These are phyloP conservation scores for Antigone vipio DNA, from an alignment of 2,113 vertebrate genomes.

Conservation along the genomic window DNA sequence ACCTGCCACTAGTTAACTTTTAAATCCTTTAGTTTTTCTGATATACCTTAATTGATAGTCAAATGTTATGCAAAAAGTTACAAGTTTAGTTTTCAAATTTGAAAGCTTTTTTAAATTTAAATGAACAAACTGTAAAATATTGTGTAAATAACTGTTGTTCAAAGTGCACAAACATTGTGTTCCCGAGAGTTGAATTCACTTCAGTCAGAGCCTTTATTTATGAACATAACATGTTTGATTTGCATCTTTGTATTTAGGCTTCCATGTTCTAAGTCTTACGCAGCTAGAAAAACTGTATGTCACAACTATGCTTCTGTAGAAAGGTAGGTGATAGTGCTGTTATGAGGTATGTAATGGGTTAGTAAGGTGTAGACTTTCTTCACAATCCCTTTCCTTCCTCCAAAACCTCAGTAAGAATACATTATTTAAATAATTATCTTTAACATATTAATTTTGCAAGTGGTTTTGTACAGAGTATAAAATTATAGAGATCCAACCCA, in stretches of 20 bases:
- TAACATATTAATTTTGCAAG: background rate
- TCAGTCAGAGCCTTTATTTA: background rate
- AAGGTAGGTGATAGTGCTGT: background rate
- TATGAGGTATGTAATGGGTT: background rate
- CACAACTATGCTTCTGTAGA: background rate
- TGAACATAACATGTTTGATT: background rate
- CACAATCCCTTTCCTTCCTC: background rate
- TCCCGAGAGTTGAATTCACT: background rate
- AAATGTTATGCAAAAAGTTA: background rate
- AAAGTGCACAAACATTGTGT: background rate
- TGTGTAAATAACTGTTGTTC: background rate
- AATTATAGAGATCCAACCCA: background rate
- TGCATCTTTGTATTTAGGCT: slow-evolving; percentile 21
- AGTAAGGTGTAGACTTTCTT: background rate
- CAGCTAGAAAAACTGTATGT: background rate
- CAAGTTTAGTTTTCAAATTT: background rate
- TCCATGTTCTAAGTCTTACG: background rate
- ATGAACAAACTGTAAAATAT: background rate
- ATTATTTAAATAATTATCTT: background rate
- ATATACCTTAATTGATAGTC: background rate
- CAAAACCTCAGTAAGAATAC: background rate
- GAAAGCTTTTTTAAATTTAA: background rate
- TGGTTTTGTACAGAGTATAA: background rate
- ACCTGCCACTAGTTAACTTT: background rate
- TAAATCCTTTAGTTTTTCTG: background rate